A percentile compares a stretch with the other conserved stretches of the same genome.
Evolutionary conservation across 2,888 invertebrate genomes (phyloP).

Genomic region (Aphodius granarius): DNA sequence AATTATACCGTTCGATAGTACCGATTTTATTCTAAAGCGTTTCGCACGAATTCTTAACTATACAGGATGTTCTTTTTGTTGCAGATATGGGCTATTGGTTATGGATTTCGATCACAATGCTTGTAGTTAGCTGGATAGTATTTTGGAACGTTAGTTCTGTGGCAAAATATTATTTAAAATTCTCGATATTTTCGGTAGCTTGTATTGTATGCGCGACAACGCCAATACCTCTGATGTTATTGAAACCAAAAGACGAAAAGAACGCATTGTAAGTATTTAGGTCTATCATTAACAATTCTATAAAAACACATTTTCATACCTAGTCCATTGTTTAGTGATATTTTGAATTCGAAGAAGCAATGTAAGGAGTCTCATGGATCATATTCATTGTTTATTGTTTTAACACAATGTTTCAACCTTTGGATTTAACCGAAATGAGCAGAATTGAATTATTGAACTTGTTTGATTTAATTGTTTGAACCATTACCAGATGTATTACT

Average conservation of each 20-base stretch:
- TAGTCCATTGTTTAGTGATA: too few species aligned
- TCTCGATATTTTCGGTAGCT: conserved; percentile 64
- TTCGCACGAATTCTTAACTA: too few species aligned
- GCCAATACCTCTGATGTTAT: conserved; percentile 75
- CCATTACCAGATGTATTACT: too few species aligned
- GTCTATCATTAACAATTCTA: neutral
- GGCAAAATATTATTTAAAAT: conserved; percentile 74
- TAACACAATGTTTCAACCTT: too few species aligned
- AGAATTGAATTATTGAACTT: too few species aligned
- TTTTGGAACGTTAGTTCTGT: conserved; percentile 61
- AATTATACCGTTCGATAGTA: neutral
- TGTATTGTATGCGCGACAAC: conserved; percentile 64
- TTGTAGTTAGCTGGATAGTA: conserved; percentile 25
- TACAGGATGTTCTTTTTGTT: conserved; percentile 15
- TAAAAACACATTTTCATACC: too few species aligned
- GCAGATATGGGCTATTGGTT: conserved; percentile 26
- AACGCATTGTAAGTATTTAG: conserved; percentile 82
- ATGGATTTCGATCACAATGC: conserved; percentile 23
- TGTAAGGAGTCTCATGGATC: too few species aligned
- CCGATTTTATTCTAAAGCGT: too few species aligned
- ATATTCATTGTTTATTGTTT: too few species aligned
- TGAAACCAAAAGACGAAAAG: conserved; percentile 70
- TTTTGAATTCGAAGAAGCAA: too few species aligned
- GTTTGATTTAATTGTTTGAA: too few species aligned
- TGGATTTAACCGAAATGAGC: too few species aligned